A percentile compares a stretch with the other conserved stretches of the same genome.
phyloP scores from a whole-genome alignment of 2,113 vertebrate species.

The Oriolus oriolus region DNA sequence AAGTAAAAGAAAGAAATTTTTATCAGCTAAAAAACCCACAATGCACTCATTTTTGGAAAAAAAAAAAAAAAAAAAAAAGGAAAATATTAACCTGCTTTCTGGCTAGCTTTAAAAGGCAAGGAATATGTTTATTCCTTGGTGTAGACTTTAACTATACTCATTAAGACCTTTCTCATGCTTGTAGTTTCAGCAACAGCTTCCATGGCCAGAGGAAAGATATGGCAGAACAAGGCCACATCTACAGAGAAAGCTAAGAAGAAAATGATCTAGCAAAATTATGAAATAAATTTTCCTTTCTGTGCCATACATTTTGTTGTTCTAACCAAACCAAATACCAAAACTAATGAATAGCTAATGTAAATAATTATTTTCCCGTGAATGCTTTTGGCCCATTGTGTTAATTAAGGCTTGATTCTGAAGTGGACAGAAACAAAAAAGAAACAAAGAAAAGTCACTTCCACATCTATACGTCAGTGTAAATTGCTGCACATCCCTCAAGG shows the following conservation, averaged over 20 bases:
- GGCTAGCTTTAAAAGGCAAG: background rate
- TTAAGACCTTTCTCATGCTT: background rate
- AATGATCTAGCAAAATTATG: background rate
- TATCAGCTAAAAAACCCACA: background rate
- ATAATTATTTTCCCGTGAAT: background rate
- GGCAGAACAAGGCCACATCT: background rate
- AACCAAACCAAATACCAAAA: background rate
- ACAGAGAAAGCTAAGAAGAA: background rate
- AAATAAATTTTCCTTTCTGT: background rate
- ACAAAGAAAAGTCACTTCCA: conserved; percentile 5
- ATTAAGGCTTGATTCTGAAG: conserved; percentile 31
- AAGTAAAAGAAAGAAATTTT: background rate
- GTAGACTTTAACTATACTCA: background rate
- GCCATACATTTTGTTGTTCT: background rate
- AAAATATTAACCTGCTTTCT: background rate
- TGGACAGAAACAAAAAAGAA: background rate
- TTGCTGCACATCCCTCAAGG: background rate
- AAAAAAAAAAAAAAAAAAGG: background rate
- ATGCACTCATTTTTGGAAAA: background rate
- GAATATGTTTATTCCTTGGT: background rate
- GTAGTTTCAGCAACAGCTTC: background rate
- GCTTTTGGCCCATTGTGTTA: background rate
- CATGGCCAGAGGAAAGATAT: background rate
- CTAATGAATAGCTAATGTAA: background rate
- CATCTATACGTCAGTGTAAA: conserved; percentile 45